A percentile compares a stretch with the other conserved stretches of the same genome.
phyloP scores from a whole-genome alignment of 2,888 invertebrate genomes.

The Caenorhabditis becei region DNA sequence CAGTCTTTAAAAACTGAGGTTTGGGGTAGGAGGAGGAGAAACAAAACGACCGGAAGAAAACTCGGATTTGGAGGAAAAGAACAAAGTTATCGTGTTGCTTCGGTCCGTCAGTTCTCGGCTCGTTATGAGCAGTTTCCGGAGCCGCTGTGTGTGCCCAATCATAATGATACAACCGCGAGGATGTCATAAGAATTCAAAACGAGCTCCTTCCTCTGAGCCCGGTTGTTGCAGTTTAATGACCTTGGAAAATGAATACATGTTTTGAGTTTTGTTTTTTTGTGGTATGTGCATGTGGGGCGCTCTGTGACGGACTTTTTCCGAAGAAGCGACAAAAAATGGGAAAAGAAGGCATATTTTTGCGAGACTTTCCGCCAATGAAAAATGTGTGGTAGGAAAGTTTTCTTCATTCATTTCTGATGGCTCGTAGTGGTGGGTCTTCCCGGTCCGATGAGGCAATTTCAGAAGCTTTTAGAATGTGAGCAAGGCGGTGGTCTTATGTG shows the following conservation, averaged over 20 bases:
- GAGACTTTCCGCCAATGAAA: constrained; percentile 28
- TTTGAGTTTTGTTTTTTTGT: constrained; percentile 47
- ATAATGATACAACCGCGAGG: constrained; percentile 61
- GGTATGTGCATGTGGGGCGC: neutral
- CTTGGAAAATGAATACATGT: constrained; percentile 54
- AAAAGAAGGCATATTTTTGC: constrained; percentile 34
- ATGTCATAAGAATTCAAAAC: constrained; percentile 64
- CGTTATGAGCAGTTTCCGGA: constrained; percentile 58
- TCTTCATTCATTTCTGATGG: constrained; percentile 64
- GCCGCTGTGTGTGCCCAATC: constrained; percentile 48
- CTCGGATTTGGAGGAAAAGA: constrained; percentile 14
- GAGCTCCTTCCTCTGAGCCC: constrained; percentile 47
- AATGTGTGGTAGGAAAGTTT: constrained; percentile 43
- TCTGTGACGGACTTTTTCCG: constrained; percentile 21
- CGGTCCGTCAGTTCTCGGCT: constrained; percentile 26
- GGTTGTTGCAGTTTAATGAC: constrained; percentile 56
- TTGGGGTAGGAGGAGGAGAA: neutral
- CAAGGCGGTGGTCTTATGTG: neutral
- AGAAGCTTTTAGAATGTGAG: neutral
- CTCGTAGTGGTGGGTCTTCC: neutral
- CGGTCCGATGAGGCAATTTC: constrained; percentile 12
- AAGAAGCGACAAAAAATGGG: constrained; percentile 18
- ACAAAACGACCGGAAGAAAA: constrained; percentile 17
- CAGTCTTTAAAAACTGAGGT: neutral
- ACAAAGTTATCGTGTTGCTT: constrained; percentile 49